Evolutionary conservation across 2,113 vertebrate genomes (phyloP).

Genomic region (Copsychus sechellarum): DNA sequence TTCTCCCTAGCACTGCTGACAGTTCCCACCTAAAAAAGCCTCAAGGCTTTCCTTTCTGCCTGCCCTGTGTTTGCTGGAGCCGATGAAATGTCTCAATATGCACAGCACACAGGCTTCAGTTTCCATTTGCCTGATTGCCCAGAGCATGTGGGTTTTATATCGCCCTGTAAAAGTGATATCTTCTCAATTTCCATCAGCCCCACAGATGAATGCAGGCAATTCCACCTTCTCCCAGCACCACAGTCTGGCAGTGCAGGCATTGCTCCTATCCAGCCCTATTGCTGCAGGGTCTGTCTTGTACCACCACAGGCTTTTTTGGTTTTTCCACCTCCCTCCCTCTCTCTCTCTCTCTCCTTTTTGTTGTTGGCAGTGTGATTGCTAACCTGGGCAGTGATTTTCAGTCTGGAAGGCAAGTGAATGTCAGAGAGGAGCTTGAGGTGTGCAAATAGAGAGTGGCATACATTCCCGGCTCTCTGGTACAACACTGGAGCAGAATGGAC

Average conservation of each 20-base stretch:
- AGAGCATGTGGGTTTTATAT: background rate
- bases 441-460: background rate
- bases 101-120: background rate
- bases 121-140: background rate
- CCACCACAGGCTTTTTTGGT: background rate
- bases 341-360: background rate
- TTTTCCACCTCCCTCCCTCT: rapidly evolving
- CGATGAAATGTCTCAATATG: rapidly evolving
- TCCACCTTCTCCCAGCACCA: rapidly evolving
- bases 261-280: background rate
- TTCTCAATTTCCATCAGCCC: rapidly evolving
- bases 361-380: background rate
- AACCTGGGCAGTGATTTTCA: background rate
- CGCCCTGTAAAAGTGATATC: rapidly evolving
- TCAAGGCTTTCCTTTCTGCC: background rate
- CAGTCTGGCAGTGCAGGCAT: background rate
- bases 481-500: rapidly evolving
- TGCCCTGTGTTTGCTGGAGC: background rate
- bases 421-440: background rate
- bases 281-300: background rate
- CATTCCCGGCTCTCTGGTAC: rapidly evolving
- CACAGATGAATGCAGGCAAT: rapidly evolving
- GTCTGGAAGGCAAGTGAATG: background rate
- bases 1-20: background rate
- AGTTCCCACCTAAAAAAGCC: background rate